A percentile compares a stretch with the other conserved stretches of the same genome.
phyloP scores from a whole-genome alignment of 2,797 vertebrate species.

The Nothura maculosa region DNA sequence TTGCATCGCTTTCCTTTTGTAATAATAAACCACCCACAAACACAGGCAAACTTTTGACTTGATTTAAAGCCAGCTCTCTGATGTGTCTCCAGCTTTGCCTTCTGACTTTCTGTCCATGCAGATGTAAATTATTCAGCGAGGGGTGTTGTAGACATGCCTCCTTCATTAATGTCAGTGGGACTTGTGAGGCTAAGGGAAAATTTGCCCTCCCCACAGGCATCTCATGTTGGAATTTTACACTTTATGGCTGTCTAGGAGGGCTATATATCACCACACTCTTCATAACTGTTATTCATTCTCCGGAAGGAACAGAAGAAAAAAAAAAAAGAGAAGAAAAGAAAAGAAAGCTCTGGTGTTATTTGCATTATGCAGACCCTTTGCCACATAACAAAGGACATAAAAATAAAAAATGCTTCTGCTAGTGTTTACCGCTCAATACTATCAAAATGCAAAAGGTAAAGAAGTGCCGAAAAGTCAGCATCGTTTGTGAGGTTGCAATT shows the following conservation, averaged over 20 bases:
- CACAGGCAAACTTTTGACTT: slow-evolving; percentile 52
- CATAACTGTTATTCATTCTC: slow-evolving; percentile 38
- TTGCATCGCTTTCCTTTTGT: slow-evolving; percentile 26
- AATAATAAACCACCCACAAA: slow-evolving; percentile 59
- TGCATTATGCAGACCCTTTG: background rate
- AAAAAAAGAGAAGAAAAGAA: background rate
- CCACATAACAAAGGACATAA: background rate
- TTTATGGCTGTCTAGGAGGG: slow-evolving; percentile 34
- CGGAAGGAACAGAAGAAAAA: background rate
- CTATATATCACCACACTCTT: slow-evolving; percentile 47
- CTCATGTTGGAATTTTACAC: slow-evolving; percentile 46
- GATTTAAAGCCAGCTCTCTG: slow-evolving; percentile 63
- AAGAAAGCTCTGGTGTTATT: background rate
- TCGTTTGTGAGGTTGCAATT: background rate
- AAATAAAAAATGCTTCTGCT: background rate
- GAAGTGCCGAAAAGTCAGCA: background rate
- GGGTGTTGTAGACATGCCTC: slow-evolving; percentile 58
- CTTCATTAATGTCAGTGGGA: slow-evolving; percentile 61
- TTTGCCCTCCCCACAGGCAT: slow-evolving; percentile 21
- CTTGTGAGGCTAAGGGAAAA: slow-evolving; percentile 59
- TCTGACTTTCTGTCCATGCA: slow-evolving; percentile 52
- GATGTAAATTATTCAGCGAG: slow-evolving; percentile 65
- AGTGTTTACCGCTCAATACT: background rate
- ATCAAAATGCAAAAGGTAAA: background rate
- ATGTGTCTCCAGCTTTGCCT: slow-evolving; percentile 66